phyloP scores from a whole-genome alignment of 2,113 vertebrate genomes.

The Emydocephalus ijimae region DNA sequence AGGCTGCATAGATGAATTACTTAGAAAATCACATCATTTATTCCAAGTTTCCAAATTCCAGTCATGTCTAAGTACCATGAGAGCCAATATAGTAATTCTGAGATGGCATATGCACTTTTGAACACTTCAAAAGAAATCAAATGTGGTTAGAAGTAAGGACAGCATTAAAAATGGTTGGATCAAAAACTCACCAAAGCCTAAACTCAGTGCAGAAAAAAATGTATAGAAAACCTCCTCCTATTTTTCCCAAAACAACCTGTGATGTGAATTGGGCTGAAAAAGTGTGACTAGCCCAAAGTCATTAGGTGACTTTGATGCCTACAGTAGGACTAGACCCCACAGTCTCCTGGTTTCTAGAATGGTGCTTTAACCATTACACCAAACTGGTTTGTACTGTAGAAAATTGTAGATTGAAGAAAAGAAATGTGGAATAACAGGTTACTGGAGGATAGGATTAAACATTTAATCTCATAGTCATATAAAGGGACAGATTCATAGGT shows the following conservation, averaged over 20 bases:
- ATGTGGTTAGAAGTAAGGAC: background rate
- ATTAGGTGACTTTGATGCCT: background rate
- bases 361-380: background rate
- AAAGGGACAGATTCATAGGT: background rate
- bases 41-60: background rate
- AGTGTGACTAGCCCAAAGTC: background rate
- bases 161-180: background rate
- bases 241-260: background rate
- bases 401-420: background rate
- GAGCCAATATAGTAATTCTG: background rate
- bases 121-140: background rate
- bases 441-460: background rate
- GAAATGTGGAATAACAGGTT: background rate
- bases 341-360: background rate
- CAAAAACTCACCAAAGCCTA: background rate
- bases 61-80: background rate
- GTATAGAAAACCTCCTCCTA: background rate
- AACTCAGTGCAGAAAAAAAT: background rate
- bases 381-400: background rate
- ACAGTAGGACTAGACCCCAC: background rate
- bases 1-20: background rate
- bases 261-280: background rate
- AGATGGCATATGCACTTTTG: background rate
- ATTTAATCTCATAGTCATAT: background rate
- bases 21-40: background rate